Conservation (phyloP, 2,797 vertebrate species). For the Danionella dracula region DNA sequence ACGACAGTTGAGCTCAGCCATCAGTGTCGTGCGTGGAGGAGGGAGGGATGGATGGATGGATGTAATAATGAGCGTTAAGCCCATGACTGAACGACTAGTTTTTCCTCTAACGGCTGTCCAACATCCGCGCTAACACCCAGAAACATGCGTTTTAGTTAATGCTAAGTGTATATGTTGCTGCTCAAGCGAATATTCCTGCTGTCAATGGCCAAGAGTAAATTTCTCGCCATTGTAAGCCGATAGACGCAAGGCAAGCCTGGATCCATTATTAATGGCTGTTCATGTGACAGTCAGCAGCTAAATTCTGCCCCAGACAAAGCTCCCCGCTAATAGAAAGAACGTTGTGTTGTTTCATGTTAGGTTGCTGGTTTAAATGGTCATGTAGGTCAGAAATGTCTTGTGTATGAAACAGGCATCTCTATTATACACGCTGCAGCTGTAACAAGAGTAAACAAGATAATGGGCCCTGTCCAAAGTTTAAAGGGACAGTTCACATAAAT, state of each 20-base stretch:
- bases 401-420: not conserved
- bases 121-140: not conserved
- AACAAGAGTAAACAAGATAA: not conserved
- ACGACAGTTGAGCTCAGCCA: not conserved
- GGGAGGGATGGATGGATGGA: not conserved
- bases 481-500: not conserved
- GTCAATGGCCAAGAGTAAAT: not conserved
- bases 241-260: constrained; percentile 51
- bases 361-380: not conserved
- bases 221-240: constrained; percentile 57
- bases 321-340: not conserved
- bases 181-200: not conserved
- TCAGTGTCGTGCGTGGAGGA: not conserved
- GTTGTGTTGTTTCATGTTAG: not conserved
- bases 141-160: not conserved
- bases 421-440: not conserved
- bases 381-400: not conserved
- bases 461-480: not conserved
- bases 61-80: not conserved
- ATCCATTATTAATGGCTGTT: constrained; percentile 70
- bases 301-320: not conserved
- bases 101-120: not conserved
- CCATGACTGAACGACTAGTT: not conserved
- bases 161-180: not conserved
- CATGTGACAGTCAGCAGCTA: constrained; percentile 29